Conservation (phyloP, 2,888 invertebrate species). For the Phyllotreta cruciferae region DNA sequence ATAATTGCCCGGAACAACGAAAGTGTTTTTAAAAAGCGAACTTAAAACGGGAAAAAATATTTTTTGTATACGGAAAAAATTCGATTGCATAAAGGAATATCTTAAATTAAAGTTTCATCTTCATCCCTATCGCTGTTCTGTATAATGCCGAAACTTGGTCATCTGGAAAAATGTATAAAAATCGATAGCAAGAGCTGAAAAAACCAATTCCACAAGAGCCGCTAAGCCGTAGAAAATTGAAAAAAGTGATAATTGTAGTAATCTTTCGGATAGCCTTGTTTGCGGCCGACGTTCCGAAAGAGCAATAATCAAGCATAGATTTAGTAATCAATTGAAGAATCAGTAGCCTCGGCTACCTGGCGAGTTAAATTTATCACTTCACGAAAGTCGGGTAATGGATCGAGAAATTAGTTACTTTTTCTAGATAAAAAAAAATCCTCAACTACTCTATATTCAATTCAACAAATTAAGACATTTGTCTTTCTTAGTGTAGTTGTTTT, state of each 20-base stretch:
- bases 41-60: too few species aligned
- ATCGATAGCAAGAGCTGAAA: conserved; percentile 18
- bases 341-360: conserved; percentile 36
- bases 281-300: conserved; percentile 31
- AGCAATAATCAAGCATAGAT: conserved; percentile 36
- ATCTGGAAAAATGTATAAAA: conserved; percentile 30
- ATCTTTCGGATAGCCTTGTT: conserved; percentile 35
- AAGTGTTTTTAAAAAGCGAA: conserved; percentile 15
- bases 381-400: conserved; percentile 7
- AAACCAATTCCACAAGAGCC: conserved; percentile 27
- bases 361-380: conserved; percentile 25
- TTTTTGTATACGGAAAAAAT: too few species aligned
- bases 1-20: conserved; percentile 24
- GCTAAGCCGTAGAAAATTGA: conserved; percentile 32
- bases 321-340: conserved; percentile 37
- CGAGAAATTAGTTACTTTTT: neutral
- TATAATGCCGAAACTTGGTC: conserved; percentile 11
- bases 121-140: too few species aligned
- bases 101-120: too few species aligned
- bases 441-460: too few species aligned
- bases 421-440: too few species aligned
- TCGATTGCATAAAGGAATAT: too few species aligned
- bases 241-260: conserved; percentile 37
- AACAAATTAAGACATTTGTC: too few species aligned
- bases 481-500: too few species aligned